phyloP scores from a whole-genome alignment of 2,888 invertebrate species.

The Heliothis peltigera region DNA sequence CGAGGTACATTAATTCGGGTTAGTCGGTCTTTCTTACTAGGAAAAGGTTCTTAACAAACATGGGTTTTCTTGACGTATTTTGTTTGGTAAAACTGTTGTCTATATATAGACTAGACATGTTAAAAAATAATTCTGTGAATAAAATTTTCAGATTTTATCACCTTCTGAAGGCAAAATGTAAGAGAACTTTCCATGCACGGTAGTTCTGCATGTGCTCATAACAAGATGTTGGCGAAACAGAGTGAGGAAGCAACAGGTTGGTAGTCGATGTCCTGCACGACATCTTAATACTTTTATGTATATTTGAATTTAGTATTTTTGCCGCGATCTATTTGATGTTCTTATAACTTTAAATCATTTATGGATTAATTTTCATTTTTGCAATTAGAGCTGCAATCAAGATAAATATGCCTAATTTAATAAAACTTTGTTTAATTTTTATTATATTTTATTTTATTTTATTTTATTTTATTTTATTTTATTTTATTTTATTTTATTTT shows the following conservation, averaged over 20 bases:
- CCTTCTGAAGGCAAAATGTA: background rate
- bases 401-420: too few relatives aligned
- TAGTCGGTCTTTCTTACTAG: conserved; percentile 32
- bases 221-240: background rate
- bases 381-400: too few relatives aligned
- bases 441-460: too few relatives aligned
- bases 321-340: too few relatives aligned
- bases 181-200: background rate
- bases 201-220: background rate
- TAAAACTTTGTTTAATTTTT: too few relatives aligned
- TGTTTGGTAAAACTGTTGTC: background rate
- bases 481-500: too few relatives aligned
- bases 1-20: conserved; percentile 37
- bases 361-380: too few relatives aligned
- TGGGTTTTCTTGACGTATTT: background rate
- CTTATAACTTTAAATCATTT: too few relatives aligned
- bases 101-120: background rate
- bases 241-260: background rate
- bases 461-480: too few relatives aligned
- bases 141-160: background rate
- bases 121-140: too few relatives aligned
- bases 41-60: background rate
- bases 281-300: background rate
- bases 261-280: background rate
- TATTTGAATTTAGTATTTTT: too few relatives aligned